Base-by-base conservation (phyloP, 2,113 vertebrate genomes). In the Enhydra lutris region DNA sequence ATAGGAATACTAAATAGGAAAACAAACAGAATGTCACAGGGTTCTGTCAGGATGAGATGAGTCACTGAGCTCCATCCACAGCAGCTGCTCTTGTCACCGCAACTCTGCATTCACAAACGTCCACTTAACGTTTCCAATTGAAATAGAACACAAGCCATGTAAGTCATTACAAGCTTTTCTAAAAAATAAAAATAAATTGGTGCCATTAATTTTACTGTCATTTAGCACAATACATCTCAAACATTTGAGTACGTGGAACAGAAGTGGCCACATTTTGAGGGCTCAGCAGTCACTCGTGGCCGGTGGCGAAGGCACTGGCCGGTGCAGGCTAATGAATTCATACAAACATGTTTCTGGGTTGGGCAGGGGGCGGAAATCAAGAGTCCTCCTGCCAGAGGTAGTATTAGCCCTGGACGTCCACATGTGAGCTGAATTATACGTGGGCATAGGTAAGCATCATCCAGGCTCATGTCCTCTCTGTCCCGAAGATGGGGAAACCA, bases 281-380 rank as follows among this genome's bases (percentile, higher is more conserved):
- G 11, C 31, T 89, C 65, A 0, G 36, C 0, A 21, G 85, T 50
- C 85, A 59, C 63, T 0, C 2, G 15, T 20, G 78, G 52, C 86
- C 0, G 0, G 61, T 6, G 18, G 59, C 6, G 14, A 6, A 6
- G 0, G 2, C 39, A 0, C 1, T 6, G 10, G 52, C 26, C 0
- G 0, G 61, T 0, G 0, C 23, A 39, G 17, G n/a, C 5, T 7
- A 7, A 39, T 0, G 59, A 8, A 17, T 0, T 0, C 34, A 0
- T 2, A 26, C 6, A 15, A 42, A 31, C 20, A 0, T 6, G 45
- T 57, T 42, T n/a, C 63, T 6, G 9, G 24, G 57, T 23, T 23
- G 57, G 45, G 7, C 59, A 4, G 3, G 39, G 7, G 12, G 50
- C 2, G 3, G 57, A 59, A 9, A 24, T 45, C 18, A 17, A 21